These are phyloP conservation scores for Mactromeris polynyma DNA, from an alignment of 2,888 invertebrate species.

Conservation along the genomic window DNA sequence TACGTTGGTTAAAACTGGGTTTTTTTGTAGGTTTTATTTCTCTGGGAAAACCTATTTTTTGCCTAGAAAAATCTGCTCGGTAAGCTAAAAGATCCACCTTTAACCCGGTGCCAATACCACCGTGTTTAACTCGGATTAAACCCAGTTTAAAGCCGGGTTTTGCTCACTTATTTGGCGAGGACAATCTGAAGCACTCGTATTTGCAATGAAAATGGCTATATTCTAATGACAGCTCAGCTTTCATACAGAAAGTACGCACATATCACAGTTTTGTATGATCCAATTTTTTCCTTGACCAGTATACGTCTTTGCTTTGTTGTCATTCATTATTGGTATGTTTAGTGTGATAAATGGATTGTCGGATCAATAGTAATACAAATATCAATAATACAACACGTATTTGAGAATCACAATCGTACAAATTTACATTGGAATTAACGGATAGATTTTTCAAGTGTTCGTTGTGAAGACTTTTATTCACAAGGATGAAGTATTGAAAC, in stretches of 20 bases:
- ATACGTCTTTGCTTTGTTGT: background rate
- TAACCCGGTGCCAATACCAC: no score
- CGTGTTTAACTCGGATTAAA: no score
- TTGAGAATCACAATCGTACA: conserved; percentile 29
- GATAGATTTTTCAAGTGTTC: conserved; percentile 20
- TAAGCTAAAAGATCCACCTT: no score
- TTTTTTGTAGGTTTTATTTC: no score
- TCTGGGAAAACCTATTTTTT: no score
- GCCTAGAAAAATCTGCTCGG: no score
- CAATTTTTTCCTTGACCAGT: background rate
- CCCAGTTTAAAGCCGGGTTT: no score
- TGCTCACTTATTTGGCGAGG: no score
- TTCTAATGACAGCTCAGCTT: background rate
- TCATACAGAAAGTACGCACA: background rate
- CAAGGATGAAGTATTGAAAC: background rate
- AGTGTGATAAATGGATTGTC: conserved; percentile 48
- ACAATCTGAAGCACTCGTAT: no score
- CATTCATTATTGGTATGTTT: conserved; percentile 21
- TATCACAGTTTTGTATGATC: background rate
- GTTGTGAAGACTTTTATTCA: background rate
- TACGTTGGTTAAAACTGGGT: no score
- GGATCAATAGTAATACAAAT: conserved; percentile 32
- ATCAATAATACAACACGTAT: conserved; percentile 42
- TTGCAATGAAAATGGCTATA: no score
- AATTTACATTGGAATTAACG: conserved; percentile 37